A percentile compares a stretch with the other conserved stretches of the same genome.
phyloP scores from a whole-genome alignment of 2,888 invertebrate genomes.

The Prosopocoilus inquinatus region DNA sequence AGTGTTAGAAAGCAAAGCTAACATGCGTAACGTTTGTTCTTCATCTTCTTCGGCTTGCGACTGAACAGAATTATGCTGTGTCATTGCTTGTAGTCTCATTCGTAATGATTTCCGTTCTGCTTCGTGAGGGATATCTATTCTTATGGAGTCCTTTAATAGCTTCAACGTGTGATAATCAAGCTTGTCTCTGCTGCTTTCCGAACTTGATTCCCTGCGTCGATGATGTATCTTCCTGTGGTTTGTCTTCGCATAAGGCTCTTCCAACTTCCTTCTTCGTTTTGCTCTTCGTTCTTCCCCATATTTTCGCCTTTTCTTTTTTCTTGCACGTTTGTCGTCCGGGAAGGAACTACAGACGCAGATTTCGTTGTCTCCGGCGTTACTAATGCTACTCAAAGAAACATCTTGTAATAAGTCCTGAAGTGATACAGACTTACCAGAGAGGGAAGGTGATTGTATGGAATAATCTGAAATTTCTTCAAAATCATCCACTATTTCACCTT shows the following conservation, averaged over 20 bases:
- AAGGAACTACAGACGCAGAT: background rate
- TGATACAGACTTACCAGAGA: conserved; percentile 46
- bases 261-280: conserved; percentile 15
- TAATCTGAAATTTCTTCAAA: conserved; percentile 49
- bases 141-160: conserved; percentile 58
- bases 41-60: conserved; percentile 23
- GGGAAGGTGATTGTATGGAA: conserved; percentile 40
- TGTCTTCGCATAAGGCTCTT: conserved; percentile 10
- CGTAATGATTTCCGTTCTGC: conserved; percentile 40
- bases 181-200: conserved; percentile 35
- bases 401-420: conserved; percentile 46
- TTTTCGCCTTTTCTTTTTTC: background rate
- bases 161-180: conserved; percentile 36
- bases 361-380: conserved; percentile 31
- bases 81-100: conserved; percentile 43
- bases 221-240: conserved; percentile 2
- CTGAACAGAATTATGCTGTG: conserved; percentile 22
- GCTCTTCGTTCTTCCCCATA: background rate
- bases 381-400: conserved; percentile 50
- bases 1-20: conserved; percentile 23
- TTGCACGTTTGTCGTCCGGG: background rate
- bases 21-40: conserved; percentile 22
- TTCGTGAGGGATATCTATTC: conserved; percentile 40
- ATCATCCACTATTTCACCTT: conserved; percentile 49
- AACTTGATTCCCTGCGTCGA: conserved; percentile 16